These are phyloP conservation scores for Parnassius apollo DNA, from an alignment of 2,888 invertebrate genomes.

Conservation along the genomic window DNA sequence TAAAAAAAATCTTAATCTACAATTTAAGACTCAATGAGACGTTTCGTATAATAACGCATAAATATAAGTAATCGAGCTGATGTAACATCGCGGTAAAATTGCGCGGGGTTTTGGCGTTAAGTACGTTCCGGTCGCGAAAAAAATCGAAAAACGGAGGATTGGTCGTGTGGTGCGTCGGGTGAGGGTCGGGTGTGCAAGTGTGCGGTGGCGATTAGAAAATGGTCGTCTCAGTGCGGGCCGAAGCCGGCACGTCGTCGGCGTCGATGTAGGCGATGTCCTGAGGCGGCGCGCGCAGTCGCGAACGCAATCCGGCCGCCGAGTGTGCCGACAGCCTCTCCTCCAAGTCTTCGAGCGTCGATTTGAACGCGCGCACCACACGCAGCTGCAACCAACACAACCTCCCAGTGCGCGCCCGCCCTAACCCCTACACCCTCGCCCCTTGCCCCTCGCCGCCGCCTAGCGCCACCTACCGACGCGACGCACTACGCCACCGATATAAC, in stretches of 20 bases:
- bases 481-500: slow-evolving; percentile 41
- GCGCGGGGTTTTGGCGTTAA: slow-evolving; percentile 44
- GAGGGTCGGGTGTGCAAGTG: slow-evolving; percentile 29
- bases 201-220: slow-evolving; percentile 52
- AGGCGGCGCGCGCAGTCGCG: slow-evolving; percentile 86
- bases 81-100: slow-evolving; percentile 43
- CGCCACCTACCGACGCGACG: slow-evolving; percentile 32
- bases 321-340: slow-evolving; percentile 99
- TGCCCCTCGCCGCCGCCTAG: slow-evolving; percentile 32
- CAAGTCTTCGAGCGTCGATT: slow-evolving; percentile 99
- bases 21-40: slow-evolving; percentile 46
- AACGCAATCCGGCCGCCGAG: slow-evolving; percentile 96
- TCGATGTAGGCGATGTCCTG: slow-evolving; percentile 92
- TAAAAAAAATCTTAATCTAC: slow-evolving; percentile 53
- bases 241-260: slow-evolving; percentile 81
- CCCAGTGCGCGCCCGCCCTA: slow-evolving; percentile 60
- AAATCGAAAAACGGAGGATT: background rate
- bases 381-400: slow-evolving; percentile 91
- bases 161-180: slow-evolving; percentile 17
- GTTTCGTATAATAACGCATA: slow-evolving; percentile 40
- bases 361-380: slow-evolving; percentile 99
- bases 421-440: slow-evolving; percentile 43
- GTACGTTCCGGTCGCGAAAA: slow-evolving; percentile 46
- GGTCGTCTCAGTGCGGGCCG: slow-evolving; percentile 64
- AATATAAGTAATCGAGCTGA: slow-evolving; percentile 36